Evolutionary conservation across 1,140 invertebrate genomes (phyloP), one percentile per base, ranked within the genome.

Genomic region (Xylocopa sonorina): DNA sequence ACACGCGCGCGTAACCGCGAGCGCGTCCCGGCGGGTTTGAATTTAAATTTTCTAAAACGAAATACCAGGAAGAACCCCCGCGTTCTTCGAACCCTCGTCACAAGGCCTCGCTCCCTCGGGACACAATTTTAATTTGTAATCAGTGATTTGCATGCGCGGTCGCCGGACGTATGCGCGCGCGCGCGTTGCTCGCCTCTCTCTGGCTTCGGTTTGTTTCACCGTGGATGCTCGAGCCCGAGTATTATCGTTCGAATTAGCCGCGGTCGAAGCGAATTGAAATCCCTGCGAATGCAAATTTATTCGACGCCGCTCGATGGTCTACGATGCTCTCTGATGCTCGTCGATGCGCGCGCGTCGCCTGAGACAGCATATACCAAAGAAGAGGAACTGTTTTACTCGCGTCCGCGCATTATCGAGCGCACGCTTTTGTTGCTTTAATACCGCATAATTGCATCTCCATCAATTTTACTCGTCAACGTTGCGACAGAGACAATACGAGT

Each of bases 81-180:
- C 57, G 3, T 63, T 34, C 24, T 63, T 66, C 58, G 41, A 27
- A 27, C 60, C 60, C 43, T 50, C 64, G 63, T 78, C 34, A 43
- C 43, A 50, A n/a, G n/a, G 60, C 41, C 32, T 63, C 50, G 43
- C 55, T 21, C 41, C 48, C 41, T 53, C 48, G 10, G 43, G 77
- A 41, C 48, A 58, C 80, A 58, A 86, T 86, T 86, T 86, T 85
- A 86, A 86, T 86, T 85, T 85, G 83, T 86, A 85, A 86, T 86
- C 84, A 82, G 80, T 57, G 68, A 84, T 85, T 85, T 84, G 79
- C 84, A 82, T 82, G 46, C 46, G 55, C 27, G n/a, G n/a, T 41
- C 29, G 34, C n/a, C n/a, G n/a, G n/a, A n/a, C n/a, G n/a, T n/a
- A n/a, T n/a, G n/a, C n/a, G n/a, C n/a, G n/a, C n/a, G 27, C 29